Base-by-base conservation (phyloP, 1,140 invertebrate species). In the Diorhabda elongata region DNA sequence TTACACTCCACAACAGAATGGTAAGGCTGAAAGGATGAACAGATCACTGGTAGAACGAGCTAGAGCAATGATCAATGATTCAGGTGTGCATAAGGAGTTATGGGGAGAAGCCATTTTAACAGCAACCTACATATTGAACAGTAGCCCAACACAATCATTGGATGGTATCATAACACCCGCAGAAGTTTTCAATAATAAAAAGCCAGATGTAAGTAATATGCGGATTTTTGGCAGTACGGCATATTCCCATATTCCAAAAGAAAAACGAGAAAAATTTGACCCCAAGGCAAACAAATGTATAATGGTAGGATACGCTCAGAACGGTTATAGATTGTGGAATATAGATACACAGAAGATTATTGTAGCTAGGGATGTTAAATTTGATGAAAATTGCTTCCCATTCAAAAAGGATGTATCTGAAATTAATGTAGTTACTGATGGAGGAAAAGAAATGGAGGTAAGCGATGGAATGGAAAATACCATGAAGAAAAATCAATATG, bases 51-150 rank as follows among this genome's bases (percentile, higher is more conserved):
- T 11, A 11, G 11, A 83, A 73, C 82, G 78, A 67, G 78, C 79
- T 62, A 73, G 80, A 61, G 60, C 78, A 42, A 79, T 83, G 68
- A 56, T 74, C 74, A 69, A 47, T 8, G 76, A 75, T 41, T 62
- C 63, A 44, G 56, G 64, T 56, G 45, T 67, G 42, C 11, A 56
- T 42, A 71, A 75, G 58, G 69, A 61, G 42, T 73, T 72, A 66
- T 78, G 75, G 71, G 71, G 58, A 71, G n/a, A 70, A 71, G 42
- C 77, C 64, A 69, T 11, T 11, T 11, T 11, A 11, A 11, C 11
- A 11, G 11, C 11, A 11, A 11, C 11, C 11, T 11, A 11, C 11
- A 11, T 11, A 11, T 11, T 11, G 11, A 11, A 11, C 11, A 11
- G 11, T 0, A 11, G 11, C 11, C 67, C 67, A 41, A 62, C 66